These are phyloP conservation scores for Lepus oiostolus DNA, from an alignment of 2,797 vertebrate species.

Conservation along the genomic window DNA sequence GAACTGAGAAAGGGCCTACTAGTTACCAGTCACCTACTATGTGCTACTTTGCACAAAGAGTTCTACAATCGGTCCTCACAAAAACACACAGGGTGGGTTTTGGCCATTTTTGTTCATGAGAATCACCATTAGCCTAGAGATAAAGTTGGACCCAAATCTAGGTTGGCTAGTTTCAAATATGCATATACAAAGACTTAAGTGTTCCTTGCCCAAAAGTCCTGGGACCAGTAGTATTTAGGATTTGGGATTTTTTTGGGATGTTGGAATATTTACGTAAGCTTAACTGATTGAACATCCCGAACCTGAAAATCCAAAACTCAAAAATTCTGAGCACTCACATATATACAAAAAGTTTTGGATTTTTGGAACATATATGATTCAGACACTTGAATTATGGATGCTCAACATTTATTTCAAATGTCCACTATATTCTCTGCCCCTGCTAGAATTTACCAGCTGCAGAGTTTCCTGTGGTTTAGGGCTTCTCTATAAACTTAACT, in stretches of 20 bases:
- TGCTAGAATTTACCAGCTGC: not conserved
- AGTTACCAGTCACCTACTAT: not conserved
- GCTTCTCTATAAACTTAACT: not conserved
- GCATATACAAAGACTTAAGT: too few species aligned
- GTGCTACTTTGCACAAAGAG: not conserved
- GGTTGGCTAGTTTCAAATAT: not conserved
- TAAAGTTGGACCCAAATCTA: not conserved
- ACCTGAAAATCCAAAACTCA: too few species aligned
- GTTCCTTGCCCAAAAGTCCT: too few species aligned
- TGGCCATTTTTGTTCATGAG: not conserved
- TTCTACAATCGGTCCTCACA: not conserved
- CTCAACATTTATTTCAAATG: not conserved
- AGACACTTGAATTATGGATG: too few species aligned
- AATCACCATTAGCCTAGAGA: not conserved
- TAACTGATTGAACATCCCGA: too few species aligned
- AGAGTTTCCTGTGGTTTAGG: not conserved
- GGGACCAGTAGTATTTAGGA: too few species aligned
- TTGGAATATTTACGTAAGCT: too few species aligned
- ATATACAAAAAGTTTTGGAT: too few species aligned
- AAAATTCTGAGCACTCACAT: too few species aligned
- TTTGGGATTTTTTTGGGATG: too few species aligned
- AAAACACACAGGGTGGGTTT: not conserved
- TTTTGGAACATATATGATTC: too few species aligned
- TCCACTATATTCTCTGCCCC: fast-evolving
- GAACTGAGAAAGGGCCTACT: not conserved